phyloP scores from a whole-genome alignment of 2,113 vertebrate species.

The Rhynchomys soricoides region DNA sequence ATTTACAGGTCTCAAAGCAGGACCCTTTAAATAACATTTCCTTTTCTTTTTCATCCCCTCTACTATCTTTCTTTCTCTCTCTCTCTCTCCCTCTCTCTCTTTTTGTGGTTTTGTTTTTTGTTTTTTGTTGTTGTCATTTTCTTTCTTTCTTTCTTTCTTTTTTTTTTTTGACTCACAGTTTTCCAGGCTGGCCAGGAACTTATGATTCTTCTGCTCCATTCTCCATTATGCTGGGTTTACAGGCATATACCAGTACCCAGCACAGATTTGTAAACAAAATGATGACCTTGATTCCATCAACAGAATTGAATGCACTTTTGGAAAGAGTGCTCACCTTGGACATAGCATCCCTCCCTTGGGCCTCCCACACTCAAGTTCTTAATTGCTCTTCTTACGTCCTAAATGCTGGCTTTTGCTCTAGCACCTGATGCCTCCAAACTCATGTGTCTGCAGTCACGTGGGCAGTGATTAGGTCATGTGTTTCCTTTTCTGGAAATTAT shows the following conservation, averaged over 20 bases:
- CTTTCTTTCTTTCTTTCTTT: not conserved
- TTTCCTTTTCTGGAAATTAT: not conserved
- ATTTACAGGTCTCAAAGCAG: not conserved
- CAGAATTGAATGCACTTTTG: not conserved
- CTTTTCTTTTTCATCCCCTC: no score
- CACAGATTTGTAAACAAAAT: not conserved
- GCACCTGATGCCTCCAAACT: not conserved
- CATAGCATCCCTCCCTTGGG: not conserved
- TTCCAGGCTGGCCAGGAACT: not conserved
- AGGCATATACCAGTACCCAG: not conserved
- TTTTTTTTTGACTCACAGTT: not conserved
- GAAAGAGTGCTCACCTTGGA: not conserved
- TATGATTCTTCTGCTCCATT: not conserved
- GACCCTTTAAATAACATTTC: not conserved
- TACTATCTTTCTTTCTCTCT: not conserved
- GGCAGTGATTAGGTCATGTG: not conserved
- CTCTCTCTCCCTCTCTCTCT: accelerated
- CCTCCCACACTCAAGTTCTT: not conserved
- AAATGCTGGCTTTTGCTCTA: not conserved
- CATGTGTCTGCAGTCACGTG: not conserved
- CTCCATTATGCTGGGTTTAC: not conserved
- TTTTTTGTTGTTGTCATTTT: no score
- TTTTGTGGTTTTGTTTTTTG: not conserved
- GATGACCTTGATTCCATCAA: not conserved
- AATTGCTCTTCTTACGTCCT: not conserved